phyloP scores from a whole-genome alignment of 2,113 vertebrate species.

The Turnix velox region DNA sequence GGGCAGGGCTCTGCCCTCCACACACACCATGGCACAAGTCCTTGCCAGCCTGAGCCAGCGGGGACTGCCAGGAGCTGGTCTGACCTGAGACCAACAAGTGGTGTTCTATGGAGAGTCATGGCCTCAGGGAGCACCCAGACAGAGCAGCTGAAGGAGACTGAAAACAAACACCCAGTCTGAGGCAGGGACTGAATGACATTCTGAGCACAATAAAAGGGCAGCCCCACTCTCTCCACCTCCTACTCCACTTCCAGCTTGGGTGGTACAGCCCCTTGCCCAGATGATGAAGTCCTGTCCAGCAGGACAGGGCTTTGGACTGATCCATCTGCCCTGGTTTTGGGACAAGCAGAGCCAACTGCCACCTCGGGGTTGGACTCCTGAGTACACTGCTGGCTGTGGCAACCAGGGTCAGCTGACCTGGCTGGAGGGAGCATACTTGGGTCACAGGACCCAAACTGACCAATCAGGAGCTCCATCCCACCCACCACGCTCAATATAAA shows the following conservation, averaged over 20 bases:
- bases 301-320: neutral
- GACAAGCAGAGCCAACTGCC: too few species aligned
- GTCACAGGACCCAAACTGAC: too few species aligned
- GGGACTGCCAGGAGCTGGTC: neutral
- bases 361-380: too few species aligned
- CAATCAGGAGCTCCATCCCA: too few species aligned
- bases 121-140: neutral
- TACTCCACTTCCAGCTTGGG: neutral
- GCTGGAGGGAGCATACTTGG: too few species aligned
- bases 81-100: neutral
- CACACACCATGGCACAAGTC: accelerated
- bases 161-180: neutral
- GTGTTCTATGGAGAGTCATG: neutral
- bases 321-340: too few species aligned
- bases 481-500: too few species aligned
- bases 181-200: neutral
- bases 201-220: neutral
- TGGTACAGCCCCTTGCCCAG: too few species aligned
- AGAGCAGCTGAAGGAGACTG: neutral
- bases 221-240: neutral
- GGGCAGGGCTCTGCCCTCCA: neutral
- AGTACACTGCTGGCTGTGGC: too few species aligned
- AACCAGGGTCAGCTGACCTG: too few species aligned
- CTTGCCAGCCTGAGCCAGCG: neutral
- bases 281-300: neutral